Conservation (phyloP, 2,113 vertebrate genomes). For the Ammodytes dubius region DNA sequence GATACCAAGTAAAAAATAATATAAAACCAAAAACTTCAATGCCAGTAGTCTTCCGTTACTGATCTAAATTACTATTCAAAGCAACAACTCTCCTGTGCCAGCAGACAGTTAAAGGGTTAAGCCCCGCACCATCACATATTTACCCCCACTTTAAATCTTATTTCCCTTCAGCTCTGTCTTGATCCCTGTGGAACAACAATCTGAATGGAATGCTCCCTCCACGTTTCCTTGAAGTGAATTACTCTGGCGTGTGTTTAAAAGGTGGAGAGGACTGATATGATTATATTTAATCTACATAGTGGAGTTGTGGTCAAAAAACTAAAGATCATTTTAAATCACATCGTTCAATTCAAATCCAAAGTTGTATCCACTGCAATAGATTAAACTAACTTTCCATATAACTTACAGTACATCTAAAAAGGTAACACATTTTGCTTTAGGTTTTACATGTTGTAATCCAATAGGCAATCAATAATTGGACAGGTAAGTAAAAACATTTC, state of each 20-base stretch:
- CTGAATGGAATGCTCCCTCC: neutral
- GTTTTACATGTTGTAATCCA: constrained; percentile 10
- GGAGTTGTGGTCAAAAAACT: neutral
- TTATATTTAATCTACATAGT: neutral
- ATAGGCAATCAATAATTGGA: constrained; percentile 21
- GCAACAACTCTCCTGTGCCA: neutral
- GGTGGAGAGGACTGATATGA: neutral
- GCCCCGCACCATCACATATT: constrained; percentile 15
- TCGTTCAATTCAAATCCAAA: neutral
- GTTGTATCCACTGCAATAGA: neutral
- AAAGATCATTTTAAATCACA: neutral
- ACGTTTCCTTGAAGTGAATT: neutral
- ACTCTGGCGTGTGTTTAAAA: neutral
- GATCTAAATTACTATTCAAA: neutral
- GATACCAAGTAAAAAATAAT: neutral
- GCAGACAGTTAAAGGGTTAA: constrained; percentile 8
- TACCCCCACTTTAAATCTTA: constrained; percentile 35
- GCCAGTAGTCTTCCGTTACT: neutral
- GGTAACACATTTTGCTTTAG: neutral
- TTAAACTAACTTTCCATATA: neutral
- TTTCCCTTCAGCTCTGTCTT: neutral
- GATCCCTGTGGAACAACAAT: constrained; percentile 27
- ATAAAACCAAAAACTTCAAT: neutral
- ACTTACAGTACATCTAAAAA: neutral
- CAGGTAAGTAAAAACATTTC: constrained; percentile 19